phyloP scores from a whole-genome alignment of 2,888 invertebrate genomes.

The Aporophyla lueneburgensis region DNA sequence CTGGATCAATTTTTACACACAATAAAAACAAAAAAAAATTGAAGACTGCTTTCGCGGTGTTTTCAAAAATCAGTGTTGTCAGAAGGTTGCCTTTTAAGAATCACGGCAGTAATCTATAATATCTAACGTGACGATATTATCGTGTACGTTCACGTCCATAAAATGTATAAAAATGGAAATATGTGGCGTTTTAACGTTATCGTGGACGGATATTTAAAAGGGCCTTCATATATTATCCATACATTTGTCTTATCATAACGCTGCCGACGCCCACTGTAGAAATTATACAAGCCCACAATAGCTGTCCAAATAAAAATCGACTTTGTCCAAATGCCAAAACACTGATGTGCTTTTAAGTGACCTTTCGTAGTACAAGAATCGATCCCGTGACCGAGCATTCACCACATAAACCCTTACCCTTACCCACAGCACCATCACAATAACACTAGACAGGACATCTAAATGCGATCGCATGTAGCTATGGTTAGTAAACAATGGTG shows the following conservation, averaged over 20 bases:
- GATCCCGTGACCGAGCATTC: neutral
- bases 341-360: neutral
- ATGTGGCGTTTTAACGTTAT: no score
- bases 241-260: neutral
- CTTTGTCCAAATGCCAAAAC: no score
- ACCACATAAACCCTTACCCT: neutral
- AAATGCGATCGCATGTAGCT: slow-evolving; percentile 32
- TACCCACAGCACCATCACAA: neutral
- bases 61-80: no score
- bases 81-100: no score
- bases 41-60: no score
- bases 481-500: slow-evolving; percentile 61
- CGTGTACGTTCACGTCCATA: no score
- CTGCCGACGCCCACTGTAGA: neutral
- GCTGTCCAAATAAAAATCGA: neutral
- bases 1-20: no score
- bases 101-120: neutral
- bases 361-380: neutral
- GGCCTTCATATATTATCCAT: no score
- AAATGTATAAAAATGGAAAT: no score
- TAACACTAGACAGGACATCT: slow-evolving; percentile 6
- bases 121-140: no score
- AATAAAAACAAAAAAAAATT: no score
- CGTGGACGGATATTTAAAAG: no score
- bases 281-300: neutral